Evolutionary conservation across 2,113 vertebrate genomes (phyloP), one percentile per base, ranked within the genome.

Genomic region (Ciconia stormi): DNA sequence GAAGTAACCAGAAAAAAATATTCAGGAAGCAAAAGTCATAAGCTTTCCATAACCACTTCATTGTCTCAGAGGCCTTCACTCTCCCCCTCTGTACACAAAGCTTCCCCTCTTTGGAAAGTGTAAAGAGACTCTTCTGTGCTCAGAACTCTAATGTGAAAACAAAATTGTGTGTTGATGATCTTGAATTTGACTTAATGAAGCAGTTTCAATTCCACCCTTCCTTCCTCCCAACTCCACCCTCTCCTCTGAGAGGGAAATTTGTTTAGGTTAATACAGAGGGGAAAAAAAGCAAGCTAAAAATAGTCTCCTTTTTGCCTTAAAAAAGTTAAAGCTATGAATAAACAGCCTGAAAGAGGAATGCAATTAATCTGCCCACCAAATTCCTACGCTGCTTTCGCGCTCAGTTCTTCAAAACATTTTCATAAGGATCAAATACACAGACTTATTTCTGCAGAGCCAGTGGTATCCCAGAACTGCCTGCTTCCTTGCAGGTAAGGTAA

Each of bases 211-310:
- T 80, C 93, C 87, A 82, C 95, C 89, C 89, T 94, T 93, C 93
- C 93, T 95, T 95, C 87, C 95, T 90, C 19, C 21, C 65, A 94
- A 49, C 70, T 89, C 90, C 92, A 95, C 95, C 95, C 73, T 93
- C 81, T 93, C 78, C 56, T 96, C 84, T 1, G 1, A 93, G 56
- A 76, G 38, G 19, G 25, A 84, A 82, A 84, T 76, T 76, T 96
- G 49, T 90, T 91, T 78, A 27, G 44, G 25, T 94, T 95, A 95
- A 93, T 58, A 53, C 0, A 2, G 44, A 32, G 2, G 2, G 1
- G 1, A 0, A 1, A 63, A 65, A 74, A 84, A 67, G 25, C 23
- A 87, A 76, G 40, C 78, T 91, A 93, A 95, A 95, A 91, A 96
- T 88, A 97, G 32, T 29, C 36, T 52, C 34, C n/a, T 81, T 85